Conservation (phyloP, 2,888 invertebrate genomes). For the Lycaena phlaeas region DNA sequence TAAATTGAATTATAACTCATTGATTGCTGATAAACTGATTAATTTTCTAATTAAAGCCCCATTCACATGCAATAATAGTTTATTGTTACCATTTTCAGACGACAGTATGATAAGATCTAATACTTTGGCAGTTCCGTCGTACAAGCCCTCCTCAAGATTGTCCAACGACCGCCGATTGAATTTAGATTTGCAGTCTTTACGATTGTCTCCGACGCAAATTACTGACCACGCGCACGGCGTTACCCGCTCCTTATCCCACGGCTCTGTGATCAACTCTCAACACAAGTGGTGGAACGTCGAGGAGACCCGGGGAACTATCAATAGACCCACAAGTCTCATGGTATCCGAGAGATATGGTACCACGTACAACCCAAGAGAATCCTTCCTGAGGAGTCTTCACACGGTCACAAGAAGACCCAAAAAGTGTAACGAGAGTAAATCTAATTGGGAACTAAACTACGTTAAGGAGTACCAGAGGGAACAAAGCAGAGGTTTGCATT, state of each 20-base stretch:
- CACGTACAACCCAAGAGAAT: slow-evolving; percentile 48
- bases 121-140: slow-evolving; percentile 64
- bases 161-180: slow-evolving; percentile 49
- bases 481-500: slow-evolving; percentile 50
- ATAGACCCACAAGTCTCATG: slow-evolving; percentile 73
- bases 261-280: slow-evolving; percentile 72
- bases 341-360: slow-evolving; percentile 66
- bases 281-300: slow-evolving; percentile 66
- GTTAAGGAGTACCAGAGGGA: slow-evolving; percentile 61
- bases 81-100: slow-evolving; percentile 36
- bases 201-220: slow-evolving; percentile 53
- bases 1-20: no score
- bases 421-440: slow-evolving; percentile 56
- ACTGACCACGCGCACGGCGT: slow-evolving; percentile 58
- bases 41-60: no score
- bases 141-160: slow-evolving; percentile 55
- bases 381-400: slow-evolving; percentile 56
- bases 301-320: slow-evolving; percentile 55
- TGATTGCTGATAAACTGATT: no score
- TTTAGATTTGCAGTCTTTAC: slow-evolving; percentile 49
- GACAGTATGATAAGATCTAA: slow-evolving; percentile 68
- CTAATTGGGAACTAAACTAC: slow-evolving; percentile 65
- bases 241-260: slow-evolving; percentile 77
- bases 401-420: slow-evolving; percentile 63
- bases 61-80: neutral